A percentile compares a stretch with the other conserved stretches of the same genome.
Conservation (phyloP, 2,113 vertebrate species). For the Cyrtonyx montezumae region DNA sequence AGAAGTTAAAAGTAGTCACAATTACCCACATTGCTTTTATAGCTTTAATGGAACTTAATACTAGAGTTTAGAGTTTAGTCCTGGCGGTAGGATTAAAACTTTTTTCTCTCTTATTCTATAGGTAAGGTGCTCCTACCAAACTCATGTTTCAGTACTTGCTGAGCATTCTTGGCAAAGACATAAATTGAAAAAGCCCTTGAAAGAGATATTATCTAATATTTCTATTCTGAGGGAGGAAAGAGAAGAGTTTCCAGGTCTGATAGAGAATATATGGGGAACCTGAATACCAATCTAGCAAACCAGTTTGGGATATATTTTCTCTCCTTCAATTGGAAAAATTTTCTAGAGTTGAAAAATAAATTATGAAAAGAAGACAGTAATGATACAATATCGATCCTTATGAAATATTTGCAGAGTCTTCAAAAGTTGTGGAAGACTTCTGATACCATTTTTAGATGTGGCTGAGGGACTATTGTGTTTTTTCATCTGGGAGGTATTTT, state of each 20-base stretch:
- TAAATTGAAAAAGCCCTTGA: neutral
- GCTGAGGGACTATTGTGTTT: neutral
- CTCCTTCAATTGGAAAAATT: neutral
- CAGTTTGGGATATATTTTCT: neutral
- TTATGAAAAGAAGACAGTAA: neutral
- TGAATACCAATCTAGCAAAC: neutral
- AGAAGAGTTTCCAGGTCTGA: neutral
- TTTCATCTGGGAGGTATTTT: neutral
- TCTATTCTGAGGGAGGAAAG: neutral
- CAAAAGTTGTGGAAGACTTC: neutral
- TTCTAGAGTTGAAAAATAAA: neutral
- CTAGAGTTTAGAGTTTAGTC: too few species aligned
- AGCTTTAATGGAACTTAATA: neutral
- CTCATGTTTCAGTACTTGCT: neutral
- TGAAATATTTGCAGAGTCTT: neutral
- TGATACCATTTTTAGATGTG: neutral
- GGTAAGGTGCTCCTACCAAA: neutral
- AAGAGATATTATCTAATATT: neutral
- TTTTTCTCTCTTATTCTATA: neutral
- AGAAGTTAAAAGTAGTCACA: neutral
- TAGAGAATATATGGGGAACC: neutral
- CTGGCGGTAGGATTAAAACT: neutral
- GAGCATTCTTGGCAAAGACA: neutral
- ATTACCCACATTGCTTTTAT: neutral
- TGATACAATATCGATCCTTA: neutral